Conservation (phyloP, 2,113 vertebrate genomes). For the Chrysochloris asiatica region DNA sequence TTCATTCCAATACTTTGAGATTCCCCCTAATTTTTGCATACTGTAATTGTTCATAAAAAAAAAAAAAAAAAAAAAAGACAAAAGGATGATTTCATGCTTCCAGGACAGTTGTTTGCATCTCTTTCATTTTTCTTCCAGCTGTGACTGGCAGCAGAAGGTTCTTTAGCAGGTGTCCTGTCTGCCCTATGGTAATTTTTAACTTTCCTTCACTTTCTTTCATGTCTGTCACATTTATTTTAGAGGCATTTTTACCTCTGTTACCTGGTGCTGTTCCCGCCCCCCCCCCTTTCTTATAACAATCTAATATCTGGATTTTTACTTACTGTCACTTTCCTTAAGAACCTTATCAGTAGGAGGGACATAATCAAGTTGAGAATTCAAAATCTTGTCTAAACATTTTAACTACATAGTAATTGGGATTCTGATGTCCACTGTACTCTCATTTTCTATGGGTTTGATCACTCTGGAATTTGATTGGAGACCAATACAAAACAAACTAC, state of each 20-base stretch:
- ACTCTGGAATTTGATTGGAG: conserved; percentile 47
- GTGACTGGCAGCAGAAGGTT: conserved; percentile 85
- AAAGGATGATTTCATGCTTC: conserved; percentile 88
- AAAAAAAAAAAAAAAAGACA: too few species aligned
- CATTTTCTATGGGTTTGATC: conserved; percentile 46
- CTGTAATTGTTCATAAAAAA: conserved; percentile 87
- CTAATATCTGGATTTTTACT: conserved; percentile 70
- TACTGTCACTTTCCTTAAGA: conserved; percentile 69
- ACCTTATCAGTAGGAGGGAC: conserved; percentile 49
- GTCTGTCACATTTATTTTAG: conserved; percentile 79
- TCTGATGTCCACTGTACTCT: conserved; percentile 49
- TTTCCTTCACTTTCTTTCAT: conserved; percentile 87
- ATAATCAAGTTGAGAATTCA: conserved; percentile 55
- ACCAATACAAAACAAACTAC: conserved; percentile 47
- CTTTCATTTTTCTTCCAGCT: conserved; percentile 91
- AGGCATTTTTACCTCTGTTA: conserved; percentile 68
- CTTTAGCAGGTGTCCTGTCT: conserved; percentile 88
- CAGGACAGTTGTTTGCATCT: conserved; percentile 87
- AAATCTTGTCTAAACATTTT: conserved; percentile 67
- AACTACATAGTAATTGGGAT: conserved; percentile 50
- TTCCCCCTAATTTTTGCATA: conserved; percentile 86
- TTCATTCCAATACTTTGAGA: conserved; percentile 84
- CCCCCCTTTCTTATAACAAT: conserved; percentile 15
- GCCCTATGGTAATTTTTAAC: conserved; percentile 89
- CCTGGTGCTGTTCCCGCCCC: conserved; percentile 66